A percentile compares a stretch with the other conserved stretches of the same genome.
These are phyloP conservation scores for Scrobipalpa atriplicella DNA, from an alignment of 2,888 invertebrate genomes.

Conservation along the genomic window DNA sequence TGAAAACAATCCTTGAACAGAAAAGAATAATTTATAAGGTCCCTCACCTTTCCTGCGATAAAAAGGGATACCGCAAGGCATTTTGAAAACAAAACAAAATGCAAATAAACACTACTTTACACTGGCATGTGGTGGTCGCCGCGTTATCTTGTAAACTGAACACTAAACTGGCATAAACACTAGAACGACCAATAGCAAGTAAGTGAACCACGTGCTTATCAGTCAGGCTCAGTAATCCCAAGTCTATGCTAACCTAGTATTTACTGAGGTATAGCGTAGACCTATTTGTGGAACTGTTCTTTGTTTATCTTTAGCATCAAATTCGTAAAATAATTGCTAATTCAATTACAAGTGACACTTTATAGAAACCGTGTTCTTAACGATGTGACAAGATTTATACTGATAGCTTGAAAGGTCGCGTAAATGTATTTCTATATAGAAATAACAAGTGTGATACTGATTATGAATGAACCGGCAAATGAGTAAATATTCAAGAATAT, in stretches of 20 bases:
- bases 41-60: slow-evolving; percentile 59
- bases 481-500: slow-evolving; percentile 30
- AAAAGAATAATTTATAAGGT: slow-evolving; percentile 19
- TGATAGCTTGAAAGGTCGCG: neutral
- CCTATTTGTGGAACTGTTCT: neutral
- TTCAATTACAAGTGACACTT: neutral
- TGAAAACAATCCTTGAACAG: neutral
- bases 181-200: slow-evolving; percentile 53
- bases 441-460: slow-evolving; percentile 21
- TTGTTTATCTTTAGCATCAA: neutral
- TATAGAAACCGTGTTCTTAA: slow-evolving; percentile 5
- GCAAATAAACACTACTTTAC: slow-evolving; percentile 43
- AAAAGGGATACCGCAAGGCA: slow-evolving; percentile 63
- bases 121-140: slow-evolving; percentile 62
- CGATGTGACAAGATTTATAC: slow-evolving; percentile 1
- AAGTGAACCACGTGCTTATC: slow-evolving; percentile 70
- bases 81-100: slow-evolving; percentile 42
- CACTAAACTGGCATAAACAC: slow-evolving; percentile 61
- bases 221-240: slow-evolving; percentile 39
- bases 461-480: slow-evolving; percentile 26
- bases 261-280: neutral
- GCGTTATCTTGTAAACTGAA: slow-evolving; percentile 71
- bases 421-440: slow-evolving; percentile 14
- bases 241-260: slow-evolving; percentile 37
- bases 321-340: neutral